Base-by-base conservation (phyloP, 1,140 invertebrate genomes). In the Danaus plexippus region DNA sequence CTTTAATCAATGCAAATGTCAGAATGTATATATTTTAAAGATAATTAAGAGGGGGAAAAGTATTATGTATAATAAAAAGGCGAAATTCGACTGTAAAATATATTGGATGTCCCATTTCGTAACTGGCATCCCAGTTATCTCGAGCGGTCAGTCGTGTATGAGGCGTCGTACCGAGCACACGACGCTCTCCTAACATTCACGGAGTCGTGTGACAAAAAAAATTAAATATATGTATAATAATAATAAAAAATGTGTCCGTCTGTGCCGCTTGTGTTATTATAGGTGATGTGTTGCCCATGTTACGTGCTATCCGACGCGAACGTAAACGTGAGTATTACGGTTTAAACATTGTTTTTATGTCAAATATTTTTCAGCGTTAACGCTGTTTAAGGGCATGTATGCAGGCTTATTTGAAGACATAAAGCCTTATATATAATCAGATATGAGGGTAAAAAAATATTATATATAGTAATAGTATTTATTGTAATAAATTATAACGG, bases 231-330 rank as follows among this genome's bases (percentile, higher is more conserved):
- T 56, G 54, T 45, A 60, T 54, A 32, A 4, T 7, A 32, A 32
- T 32, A 32, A 32, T 32, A 32, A 52, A 67, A 68, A 59, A 69
- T 64, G 63, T 69, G 66, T 56, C 54, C 52, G n/a, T n/a, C 12
- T 56, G 61, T 67, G 61, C 18, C 45, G 53, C 44, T 52, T 64
- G 63, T 68, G 60, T 56, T 57, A 10, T 58, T 64, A 47, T 13
- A 13, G 57, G 44, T 42, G 22, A 61, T 69, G 66, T 69, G 66
- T 53, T 54, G 6, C 59, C 45, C 57, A 53, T 63, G 55, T 53
- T 46, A 9, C 44, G n/a, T 12, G n/a, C 51, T 15, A 42, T 7
- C 32, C 54, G 13, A 52, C 49, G 32, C 46, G 10, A 13, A 42
- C 13, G 9, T 8, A 15, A 47, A 63, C 44, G 64, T 66, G 40